A percentile compares a stretch with the other conserved stretches of the same genome.
Evolutionary conservation across 2,888 invertebrate genomes (phyloP).

Genomic region (Tricholauxania praeusta): DNA sequence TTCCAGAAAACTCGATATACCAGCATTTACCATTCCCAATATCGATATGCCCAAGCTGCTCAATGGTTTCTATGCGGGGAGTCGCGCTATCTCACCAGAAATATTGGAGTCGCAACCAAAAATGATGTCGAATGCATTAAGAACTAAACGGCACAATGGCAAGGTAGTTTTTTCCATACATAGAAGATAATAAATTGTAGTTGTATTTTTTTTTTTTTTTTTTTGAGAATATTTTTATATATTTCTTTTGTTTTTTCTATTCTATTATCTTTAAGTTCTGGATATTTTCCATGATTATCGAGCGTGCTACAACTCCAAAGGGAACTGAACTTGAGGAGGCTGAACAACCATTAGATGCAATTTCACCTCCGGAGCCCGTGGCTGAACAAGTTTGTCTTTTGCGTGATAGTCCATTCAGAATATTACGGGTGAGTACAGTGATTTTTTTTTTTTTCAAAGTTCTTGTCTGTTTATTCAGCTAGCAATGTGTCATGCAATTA

Average conservation of each 20-base stretch:
- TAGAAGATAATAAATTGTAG: background rate
- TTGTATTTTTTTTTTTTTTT: slow-evolving; percentile 4
- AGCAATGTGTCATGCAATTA: no score
- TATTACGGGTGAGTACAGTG: slow-evolving; percentile 65
- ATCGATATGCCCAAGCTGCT: slow-evolving; percentile 58
- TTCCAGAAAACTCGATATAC: slow-evolving; percentile 46
- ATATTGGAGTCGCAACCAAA: slow-evolving; percentile 59
- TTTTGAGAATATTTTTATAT: background rate
- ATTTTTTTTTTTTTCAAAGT: background rate
- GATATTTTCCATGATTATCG: slow-evolving; percentile 66
- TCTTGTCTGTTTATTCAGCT: background rate
- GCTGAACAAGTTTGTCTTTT: slow-evolving; percentile 76
- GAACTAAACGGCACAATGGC: slow-evolving; percentile 52
- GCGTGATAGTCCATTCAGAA: slow-evolving; percentile 72
- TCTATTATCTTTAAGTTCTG: slow-evolving; percentile 53
- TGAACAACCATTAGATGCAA: slow-evolving; percentile 62
- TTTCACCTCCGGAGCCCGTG: slow-evolving; percentile 59
- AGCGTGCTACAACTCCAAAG: slow-evolving; percentile 58
- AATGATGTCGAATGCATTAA: slow-evolving; percentile 50
- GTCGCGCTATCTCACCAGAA: slow-evolving; percentile 55
- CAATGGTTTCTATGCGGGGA: slow-evolving; percentile 50
- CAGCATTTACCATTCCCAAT: slow-evolving; percentile 52
- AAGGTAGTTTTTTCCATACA: slow-evolving; percentile 52
- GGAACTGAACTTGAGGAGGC: slow-evolving; percentile 58
- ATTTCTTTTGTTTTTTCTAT: background rate